phyloP scores from a whole-genome alignment of 2,113 vertebrate genomes.

The Sinocyclocheilus anophthalmus region DNA sequence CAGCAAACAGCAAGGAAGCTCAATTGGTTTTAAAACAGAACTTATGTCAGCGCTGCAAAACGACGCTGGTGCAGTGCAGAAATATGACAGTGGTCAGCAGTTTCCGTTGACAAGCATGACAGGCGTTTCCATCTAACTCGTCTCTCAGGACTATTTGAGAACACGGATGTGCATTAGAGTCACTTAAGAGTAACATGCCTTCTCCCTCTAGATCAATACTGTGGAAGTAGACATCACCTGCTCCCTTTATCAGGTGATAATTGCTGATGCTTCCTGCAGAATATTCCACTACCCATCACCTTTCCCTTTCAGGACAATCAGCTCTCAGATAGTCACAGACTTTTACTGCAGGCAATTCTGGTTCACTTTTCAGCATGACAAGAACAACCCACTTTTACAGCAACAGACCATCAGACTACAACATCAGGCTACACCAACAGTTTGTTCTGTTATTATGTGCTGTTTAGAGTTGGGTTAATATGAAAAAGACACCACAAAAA shows the following conservation, averaged over 20 bases:
- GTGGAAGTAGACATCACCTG: slow-evolving; percentile 17
- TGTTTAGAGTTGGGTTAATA: too few species aligned
- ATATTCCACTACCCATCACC: neutral
- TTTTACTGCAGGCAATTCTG: neutral
- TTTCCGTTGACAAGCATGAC: neutral
- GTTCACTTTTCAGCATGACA: neutral
- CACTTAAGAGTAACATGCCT: slow-evolving; percentile 28
- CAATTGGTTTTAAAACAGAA: neutral
- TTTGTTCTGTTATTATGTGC: too few species aligned
- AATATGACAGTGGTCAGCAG: slow-evolving; percentile 24
- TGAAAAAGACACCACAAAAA: too few species aligned
- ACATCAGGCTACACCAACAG: too few species aligned
- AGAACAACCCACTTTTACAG: neutral
- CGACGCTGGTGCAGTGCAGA: neutral
- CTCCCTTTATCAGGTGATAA: slow-evolving; percentile 19
- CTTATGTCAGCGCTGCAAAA: neutral
- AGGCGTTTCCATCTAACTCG: neutral
- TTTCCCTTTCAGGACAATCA: neutral
- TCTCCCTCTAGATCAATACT: slow-evolving; percentile 26
- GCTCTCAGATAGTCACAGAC: neutral
- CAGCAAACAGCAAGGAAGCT: neutral
- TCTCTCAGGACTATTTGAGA: slow-evolving; percentile 30
- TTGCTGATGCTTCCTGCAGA: neutral
- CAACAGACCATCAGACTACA: neutral
- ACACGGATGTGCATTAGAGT: slow-evolving; percentile 7